Percentiles rank a stretch among this genome's conserved stretches.
These are phyloP conservation scores for Brachionus paranguensis DNA, from an alignment of 1,140 invertebrate species.

Conservation along the genomic window DNA sequence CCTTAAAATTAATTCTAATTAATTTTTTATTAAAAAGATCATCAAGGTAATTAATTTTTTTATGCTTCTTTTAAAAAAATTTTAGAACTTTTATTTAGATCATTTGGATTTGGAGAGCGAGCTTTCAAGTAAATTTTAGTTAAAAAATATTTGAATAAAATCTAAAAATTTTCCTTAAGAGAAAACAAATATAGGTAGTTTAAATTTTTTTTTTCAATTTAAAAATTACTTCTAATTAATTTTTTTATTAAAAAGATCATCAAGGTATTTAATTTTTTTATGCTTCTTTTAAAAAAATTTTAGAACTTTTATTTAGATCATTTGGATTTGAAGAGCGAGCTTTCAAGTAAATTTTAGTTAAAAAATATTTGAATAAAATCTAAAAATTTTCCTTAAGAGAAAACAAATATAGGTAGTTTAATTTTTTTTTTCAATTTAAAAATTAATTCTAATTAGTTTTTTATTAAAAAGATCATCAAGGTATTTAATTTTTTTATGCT, in stretches of 20 bases:
- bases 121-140: too few species aligned
- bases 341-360: too few species aligned
- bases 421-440: not conserved
- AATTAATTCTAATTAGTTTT: not conserved
- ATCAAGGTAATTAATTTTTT: not conserved
- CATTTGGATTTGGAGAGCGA: not conserved
- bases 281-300: not conserved
- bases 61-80: not conserved
- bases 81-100: not conserved
- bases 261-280: not conserved
- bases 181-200: not conserved
- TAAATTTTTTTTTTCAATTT: not conserved
- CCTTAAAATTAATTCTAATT: not conserved
- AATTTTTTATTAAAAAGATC: not conserved
- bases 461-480: not conserved
- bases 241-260: not conserved
- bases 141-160: too few species aligned
- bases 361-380: too few species aligned
- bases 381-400: too few species aligned
- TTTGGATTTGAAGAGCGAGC: too few species aligned
- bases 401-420: not conserved
- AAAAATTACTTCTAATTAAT: not conserved
- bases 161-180: too few species aligned
- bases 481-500: not conserved
- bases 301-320: not conserved